Conservation (phyloP, 2,113 vertebrate species). For the Petromus typicus region DNA sequence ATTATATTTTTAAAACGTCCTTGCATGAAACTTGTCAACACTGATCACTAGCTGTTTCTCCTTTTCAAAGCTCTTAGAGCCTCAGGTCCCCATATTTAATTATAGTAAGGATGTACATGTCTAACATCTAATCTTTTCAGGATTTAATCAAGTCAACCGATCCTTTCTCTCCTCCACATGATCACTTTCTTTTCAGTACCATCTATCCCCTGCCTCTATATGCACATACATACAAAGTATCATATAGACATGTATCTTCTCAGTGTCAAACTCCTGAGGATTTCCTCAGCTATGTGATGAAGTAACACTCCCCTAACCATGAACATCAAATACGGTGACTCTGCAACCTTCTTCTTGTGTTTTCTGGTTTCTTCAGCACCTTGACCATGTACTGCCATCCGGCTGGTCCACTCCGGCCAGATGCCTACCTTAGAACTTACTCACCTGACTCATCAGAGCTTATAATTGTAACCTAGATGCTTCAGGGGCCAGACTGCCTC, state of each 20-base stretch:
- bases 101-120: neutral
- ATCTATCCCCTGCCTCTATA: neutral
- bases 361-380: conserved; percentile 56
- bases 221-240: neutral
- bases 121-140: neutral
- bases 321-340: conserved; percentile 22
- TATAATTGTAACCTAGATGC: neutral
- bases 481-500: neutral
- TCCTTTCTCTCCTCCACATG: neutral
- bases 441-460: conserved; percentile 26
- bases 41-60: neutral
- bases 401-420: neutral
- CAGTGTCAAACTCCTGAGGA: conserved; percentile 5
- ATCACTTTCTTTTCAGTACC: neutral
- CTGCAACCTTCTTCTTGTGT: neutral
- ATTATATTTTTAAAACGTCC: neutral
- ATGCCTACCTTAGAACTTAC: neutral
- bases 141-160: conserved; percentile 24
- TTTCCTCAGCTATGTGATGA: neutral
- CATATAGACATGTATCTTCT: neutral
- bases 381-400: neutral
- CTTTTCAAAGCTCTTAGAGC: neutral
- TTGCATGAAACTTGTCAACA: neutral
- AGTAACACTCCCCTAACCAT: conserved; percentile 4
- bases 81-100: neutral